A percentile compares a stretch with the other conserved stretches of the same genome.
phyloP scores from a whole-genome alignment of 2,888 invertebrate species.

The Phragmatobia fuliginosa region DNA sequence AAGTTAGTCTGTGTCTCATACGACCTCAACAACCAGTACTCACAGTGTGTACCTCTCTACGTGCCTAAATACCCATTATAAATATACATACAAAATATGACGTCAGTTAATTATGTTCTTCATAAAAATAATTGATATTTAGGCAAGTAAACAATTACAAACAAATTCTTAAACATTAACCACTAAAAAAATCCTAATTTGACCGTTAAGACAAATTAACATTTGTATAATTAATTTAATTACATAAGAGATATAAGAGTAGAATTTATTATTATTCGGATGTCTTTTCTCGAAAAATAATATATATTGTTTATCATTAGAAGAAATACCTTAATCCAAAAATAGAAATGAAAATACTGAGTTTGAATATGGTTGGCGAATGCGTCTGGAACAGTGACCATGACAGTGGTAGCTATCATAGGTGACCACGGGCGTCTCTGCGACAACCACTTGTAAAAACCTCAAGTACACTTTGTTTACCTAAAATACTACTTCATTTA shows the following conservation, averaged over 20 bases:
- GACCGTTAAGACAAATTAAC: constrained; percentile 54
- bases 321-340: constrained; percentile 60
- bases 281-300: constrained; percentile 58
- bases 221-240: constrained; percentile 51
- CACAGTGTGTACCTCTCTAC: constrained; percentile 25
- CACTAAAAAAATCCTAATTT: constrained; percentile 53
- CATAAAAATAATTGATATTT: constrained; percentile 65
- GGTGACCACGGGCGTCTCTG: constrained; percentile 26
- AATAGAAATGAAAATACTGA: constrained; percentile 59
- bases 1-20: constrained; percentile 18
- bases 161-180: constrained; percentile 50
- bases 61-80: constrained; percentile 35
- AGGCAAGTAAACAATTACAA: constrained; percentile 58
- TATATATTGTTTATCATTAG: constrained; percentile 42
- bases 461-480: constrained; percentile 66
- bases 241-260: constrained; percentile 48
- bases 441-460: constrained; percentile 56
- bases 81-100: constrained; percentile 39
- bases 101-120: constrained; percentile 46
- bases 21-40: constrained; percentile 23
- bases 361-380: constrained; percentile 31
- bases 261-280: constrained; percentile 33
- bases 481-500: constrained; percentile 61
- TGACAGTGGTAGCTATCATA: constrained; percentile 4
- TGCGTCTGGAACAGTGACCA: constrained; percentile 10